Conservation (phyloP, 2,113 vertebrate species). For the Choloepus hoffmanni region DNA sequence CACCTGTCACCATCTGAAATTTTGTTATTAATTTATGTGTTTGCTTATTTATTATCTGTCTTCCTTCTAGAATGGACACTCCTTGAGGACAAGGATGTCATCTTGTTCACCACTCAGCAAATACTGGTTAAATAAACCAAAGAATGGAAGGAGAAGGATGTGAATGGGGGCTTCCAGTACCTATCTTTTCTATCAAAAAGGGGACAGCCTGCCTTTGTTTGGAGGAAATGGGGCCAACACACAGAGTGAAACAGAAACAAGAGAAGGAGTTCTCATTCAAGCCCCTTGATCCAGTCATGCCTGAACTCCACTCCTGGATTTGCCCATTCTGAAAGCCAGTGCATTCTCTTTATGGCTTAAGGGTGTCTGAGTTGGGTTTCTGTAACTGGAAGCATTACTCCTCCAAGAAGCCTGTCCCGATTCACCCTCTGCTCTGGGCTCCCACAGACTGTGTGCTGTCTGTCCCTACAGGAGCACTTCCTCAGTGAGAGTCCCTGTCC, state of each 20-base stretch:
- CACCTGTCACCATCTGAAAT: no score
- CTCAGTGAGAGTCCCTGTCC: not conserved
- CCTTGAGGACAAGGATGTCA: no score
- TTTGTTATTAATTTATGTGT: no score
- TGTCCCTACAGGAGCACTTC: not conserved
- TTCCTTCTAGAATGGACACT: no score
- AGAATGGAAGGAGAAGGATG: not conserved
- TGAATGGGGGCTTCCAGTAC: not conserved
- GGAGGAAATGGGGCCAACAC: not conserved
- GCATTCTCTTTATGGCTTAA: not conserved
- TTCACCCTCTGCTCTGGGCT: not conserved
- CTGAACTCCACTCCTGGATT: not conserved
- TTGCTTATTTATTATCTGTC: no score
- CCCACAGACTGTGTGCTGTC: not conserved
- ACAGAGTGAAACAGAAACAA: not conserved
- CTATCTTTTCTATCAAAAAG: not conserved
- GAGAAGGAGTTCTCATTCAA: not conserved
- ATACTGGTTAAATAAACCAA: not conserved
- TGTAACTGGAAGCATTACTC: not conserved
- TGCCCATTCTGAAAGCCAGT: not conserved
- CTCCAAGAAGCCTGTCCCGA: not conserved
- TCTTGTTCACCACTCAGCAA: not conserved
- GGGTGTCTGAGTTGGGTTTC: not conserved
- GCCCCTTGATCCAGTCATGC: constrained; percentile 15
- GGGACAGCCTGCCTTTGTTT: not conserved